These are phyloP conservation scores for Phallusia fumigata DNA, from an alignment of 23 tunicate species.

Conservation along the genomic window DNA sequence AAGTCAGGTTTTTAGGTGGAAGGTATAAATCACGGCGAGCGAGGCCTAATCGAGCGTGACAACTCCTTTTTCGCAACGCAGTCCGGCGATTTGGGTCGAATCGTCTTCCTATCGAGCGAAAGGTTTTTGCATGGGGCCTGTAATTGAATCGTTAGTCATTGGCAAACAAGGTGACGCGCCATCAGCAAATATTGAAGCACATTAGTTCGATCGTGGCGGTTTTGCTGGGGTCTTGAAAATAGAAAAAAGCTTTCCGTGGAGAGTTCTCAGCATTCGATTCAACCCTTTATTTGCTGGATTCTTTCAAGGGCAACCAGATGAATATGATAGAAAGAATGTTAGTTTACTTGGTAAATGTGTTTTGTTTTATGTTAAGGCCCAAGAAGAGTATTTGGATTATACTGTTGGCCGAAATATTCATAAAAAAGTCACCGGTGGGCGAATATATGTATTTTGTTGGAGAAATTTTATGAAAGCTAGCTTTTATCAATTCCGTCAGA, in stretches of 20 bases:
- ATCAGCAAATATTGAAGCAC: not conserved
- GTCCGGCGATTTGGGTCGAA: not conserved
- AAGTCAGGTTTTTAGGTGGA: not conserved
- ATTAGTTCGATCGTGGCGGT: slow-evolving; percentile 2
- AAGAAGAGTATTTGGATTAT: too few relatives aligned
- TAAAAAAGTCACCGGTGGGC: too few relatives aligned
- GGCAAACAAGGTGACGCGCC: slow-evolving; percentile 15
- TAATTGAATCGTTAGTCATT: slow-evolving; percentile 4
- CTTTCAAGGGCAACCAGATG: too few relatives aligned
- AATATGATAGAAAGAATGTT: too few relatives aligned
- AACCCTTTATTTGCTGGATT: too few relatives aligned
- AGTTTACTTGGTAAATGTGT: too few relatives aligned
- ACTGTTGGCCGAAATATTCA: too few relatives aligned
- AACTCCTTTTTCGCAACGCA: slow-evolving; percentile 1
- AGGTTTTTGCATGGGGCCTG: not conserved
- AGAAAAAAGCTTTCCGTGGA: not conserved
- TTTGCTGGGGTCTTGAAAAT: not conserved
- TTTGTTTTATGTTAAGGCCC: too few relatives aligned
- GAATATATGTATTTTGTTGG: too few relatives aligned
- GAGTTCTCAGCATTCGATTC: too few relatives aligned
- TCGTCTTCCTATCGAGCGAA: not conserved
- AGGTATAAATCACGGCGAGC: not conserved
- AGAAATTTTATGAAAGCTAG: too few relatives aligned
- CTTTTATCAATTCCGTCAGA: too few relatives aligned
- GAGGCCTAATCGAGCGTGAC: not conserved